phyloP scores from a whole-genome alignment of 2,888 invertebrate species.

The Hypselothyrea guttata region DNA sequence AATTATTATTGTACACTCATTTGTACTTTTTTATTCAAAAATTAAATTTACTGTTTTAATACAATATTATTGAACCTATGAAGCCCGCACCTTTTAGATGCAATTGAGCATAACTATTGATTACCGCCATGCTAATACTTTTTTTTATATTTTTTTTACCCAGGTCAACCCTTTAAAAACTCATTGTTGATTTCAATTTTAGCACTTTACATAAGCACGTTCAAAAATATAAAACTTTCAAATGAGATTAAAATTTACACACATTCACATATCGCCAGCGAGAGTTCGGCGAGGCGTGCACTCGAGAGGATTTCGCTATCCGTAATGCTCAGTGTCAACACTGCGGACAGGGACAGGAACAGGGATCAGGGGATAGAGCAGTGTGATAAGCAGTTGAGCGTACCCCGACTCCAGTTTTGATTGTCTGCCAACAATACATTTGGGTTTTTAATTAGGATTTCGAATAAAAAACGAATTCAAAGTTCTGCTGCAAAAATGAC shows the following conservation, averaged over 20 bases:
- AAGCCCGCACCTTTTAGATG: too few species aligned
- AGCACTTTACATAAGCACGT: slow-evolving; percentile 53
- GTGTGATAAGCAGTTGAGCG: slow-evolving; percentile 72
- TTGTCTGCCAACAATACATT: slow-evolving; percentile 62
- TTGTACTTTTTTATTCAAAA: not conserved
- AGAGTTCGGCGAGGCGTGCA: slow-evolving; percentile 62
- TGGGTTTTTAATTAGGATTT: slow-evolving; percentile 72
- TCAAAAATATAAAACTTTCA: slow-evolving; percentile 49
- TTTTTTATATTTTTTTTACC: slow-evolving; percentile 13
- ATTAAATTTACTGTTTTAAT: too few species aligned
- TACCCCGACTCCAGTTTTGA: slow-evolving; percentile 28
- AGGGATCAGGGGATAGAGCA: slow-evolving; percentile 33
- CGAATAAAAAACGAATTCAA: slow-evolving; percentile 52
- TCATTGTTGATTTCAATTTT: slow-evolving; percentile 66
- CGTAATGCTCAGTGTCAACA: slow-evolving; percentile 77
- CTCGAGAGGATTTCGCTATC: slow-evolving; percentile 72
- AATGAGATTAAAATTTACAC: slow-evolving; percentile 70
- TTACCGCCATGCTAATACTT: not conserved
- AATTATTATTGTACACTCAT: not conserved
- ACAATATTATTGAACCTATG: too few species aligned
- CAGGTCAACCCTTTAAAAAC: slow-evolving; percentile 39
- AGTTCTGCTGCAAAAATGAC: slow-evolving; percentile 49
- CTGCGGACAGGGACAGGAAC: slow-evolving; percentile 21
- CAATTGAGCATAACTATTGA: slow-evolving; percentile 4
- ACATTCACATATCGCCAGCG: slow-evolving; percentile 12